phyloP scores from a whole-genome alignment of 2,113 vertebrate genomes.

The Plectropomus leopardus region DNA sequence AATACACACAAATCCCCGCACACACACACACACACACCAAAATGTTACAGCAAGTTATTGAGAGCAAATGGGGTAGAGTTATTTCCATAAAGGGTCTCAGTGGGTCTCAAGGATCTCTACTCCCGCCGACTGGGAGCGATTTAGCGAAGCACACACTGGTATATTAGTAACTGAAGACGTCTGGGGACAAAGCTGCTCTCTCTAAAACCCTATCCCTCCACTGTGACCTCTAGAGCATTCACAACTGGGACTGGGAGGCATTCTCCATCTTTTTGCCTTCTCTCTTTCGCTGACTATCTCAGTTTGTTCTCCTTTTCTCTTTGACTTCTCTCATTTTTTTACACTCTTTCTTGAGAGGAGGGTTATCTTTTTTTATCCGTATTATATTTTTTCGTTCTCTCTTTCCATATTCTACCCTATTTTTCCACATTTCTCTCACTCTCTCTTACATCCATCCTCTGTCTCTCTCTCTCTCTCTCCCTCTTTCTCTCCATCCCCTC shows the following conservation, averaged over 20 bases:
- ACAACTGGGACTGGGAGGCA: slow-evolving; percentile 66
- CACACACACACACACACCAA: slow-evolving; percentile 17
- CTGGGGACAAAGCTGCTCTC: slow-evolving; percentile 77
- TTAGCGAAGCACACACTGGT: slow-evolving; percentile 76
- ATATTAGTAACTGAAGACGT: slow-evolving; percentile 85
- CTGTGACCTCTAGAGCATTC: slow-evolving; percentile 80
- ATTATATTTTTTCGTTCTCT: slow-evolving; percentile 40
- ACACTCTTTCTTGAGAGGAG: slow-evolving; percentile 20
- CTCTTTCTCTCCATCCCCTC: slow-evolving; percentile 25
- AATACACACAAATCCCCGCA: slow-evolving; percentile 29
- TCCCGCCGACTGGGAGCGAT: slow-evolving; percentile 82
- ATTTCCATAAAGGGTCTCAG: slow-evolving; percentile 86
- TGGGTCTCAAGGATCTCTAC: slow-evolving; percentile 81
- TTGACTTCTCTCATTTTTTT: slow-evolving; percentile 48
- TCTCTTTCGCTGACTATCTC: slow-evolving; percentile 62
- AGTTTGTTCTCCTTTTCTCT: slow-evolving; percentile 64
- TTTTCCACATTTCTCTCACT: slow-evolving; percentile 75
- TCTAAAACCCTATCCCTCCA: slow-evolving; percentile 74
- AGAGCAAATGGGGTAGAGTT: slow-evolving; percentile 85
- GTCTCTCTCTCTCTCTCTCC: slow-evolving; percentile 53
- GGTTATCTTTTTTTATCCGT: slow-evolving; percentile 38
- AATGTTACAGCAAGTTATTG: slow-evolving; percentile 71
- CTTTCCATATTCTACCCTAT: slow-evolving; percentile 59
- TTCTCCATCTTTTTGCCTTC: slow-evolving; percentile 69
- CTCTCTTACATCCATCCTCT: slow-evolving; percentile 70